Base-by-base conservation (phyloP, 2,797 vertebrate genomes). In the Kryptolebias ocellatus region DNA sequence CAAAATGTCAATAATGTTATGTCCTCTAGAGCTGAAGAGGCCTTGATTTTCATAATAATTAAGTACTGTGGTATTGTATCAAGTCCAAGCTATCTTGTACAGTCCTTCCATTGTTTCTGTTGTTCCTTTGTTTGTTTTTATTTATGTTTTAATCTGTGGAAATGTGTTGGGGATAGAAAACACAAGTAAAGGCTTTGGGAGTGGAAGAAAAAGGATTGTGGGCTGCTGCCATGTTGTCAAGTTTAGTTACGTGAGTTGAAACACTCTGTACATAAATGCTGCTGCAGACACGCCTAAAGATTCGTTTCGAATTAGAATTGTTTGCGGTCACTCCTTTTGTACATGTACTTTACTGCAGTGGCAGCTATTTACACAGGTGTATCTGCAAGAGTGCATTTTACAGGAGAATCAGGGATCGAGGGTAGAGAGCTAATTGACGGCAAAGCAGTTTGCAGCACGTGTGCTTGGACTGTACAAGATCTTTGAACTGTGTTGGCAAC, bases 291-390 rank as follows among this genome's bases (percentile, higher is more conserved):
- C 27, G 0, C 53, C 72, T 53, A 62, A 64, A 53, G 53, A 61
- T 29, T 57, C 14, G 58, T 45, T 60, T 39, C 53, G 29, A 60
- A 47, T 64, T 27, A 57, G 16, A 44, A 9, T 11, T 75, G 55
- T 76, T 72, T 75, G 59, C 47, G 16, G 46, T 67, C 60, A 24
- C 70, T 81, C 74, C 78, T 67, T 84, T 73, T 66, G 77, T 73
- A 77, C 69, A 71, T 70, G 7, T 44, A 49, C 50, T 50, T 20
- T 18, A 10, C 24, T 37, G 15, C 52, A 12, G 12, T 14, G 42
- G 50, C 20, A 37, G 44, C 31, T 54, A 49, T 37, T 51, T 34
- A 58, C 69, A 47, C 49, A 62, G 34, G 12, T 17, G 14, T 8
- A 53, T 49, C 20, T 44, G 10, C 5, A n/a, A 18, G 14, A 46